Evolutionary conservation across 2,888 invertebrate genomes (phyloP), one percentile per base, ranked within the genome.

Genomic region (Drosophila rellima): DNA sequence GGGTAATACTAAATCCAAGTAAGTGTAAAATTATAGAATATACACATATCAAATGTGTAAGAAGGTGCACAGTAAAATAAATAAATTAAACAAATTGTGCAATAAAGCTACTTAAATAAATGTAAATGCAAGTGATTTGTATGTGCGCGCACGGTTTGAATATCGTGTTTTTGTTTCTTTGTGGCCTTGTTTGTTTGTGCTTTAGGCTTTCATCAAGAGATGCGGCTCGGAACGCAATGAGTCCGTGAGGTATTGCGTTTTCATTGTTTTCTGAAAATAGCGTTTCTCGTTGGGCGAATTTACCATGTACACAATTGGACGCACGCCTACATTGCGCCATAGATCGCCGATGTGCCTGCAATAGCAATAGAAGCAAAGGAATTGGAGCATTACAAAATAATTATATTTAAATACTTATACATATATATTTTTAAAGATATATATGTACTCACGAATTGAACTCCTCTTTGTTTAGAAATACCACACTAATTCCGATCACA

Each of bases 271-370:
- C 75, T 93, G 93, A 78, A 92, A 93, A 77, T 93, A 93, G 20
- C 92, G 92, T 73, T 93, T 93, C 79, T 93, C 93, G 80, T 92
- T 93, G 51, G 93, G 93, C 56, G 92, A 93, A 82, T 93, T 93
- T 2, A 93, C 92, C 80, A 91, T 92, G 61, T 93, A 93, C 11
- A 92, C 93, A 59, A 93, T 91, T 47, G 93, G 93, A 56, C 92
- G 91, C 6, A 93, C 92, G 56, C 92, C 92, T 50, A 92, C 92
- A 79, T 93, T 92, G 48, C 92, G 91, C 93, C 93, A 93, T 17
- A 93, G 68, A 68, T 92, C 92, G 31, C 92, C 91, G 63, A 93
- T 92, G 70, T 93, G 92, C 40, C 93, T 93, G 65, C 7, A 74
- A 45, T 10, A 10, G 3, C 20, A 26, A 17, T 11, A 23, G 7